Base-by-base conservation (phyloP, 2,797 vertebrate species). In the Falco columbarius region DNA sequence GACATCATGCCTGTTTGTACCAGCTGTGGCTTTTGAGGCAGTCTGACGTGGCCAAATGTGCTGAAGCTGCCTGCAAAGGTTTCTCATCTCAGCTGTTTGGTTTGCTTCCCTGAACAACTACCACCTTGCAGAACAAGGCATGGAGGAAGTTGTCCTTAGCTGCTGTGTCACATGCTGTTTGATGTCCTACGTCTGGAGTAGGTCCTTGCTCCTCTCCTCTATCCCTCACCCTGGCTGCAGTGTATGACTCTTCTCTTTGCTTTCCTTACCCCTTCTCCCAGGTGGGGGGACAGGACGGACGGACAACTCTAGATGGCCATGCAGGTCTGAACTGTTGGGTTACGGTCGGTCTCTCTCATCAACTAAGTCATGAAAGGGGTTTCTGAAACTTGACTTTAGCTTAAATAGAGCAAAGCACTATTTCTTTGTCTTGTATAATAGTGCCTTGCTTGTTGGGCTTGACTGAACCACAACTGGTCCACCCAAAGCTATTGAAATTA, bases 391-490 rank as follows among this genome's bases (percentile, higher is more conserved):
- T 34, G 30, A 16, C 66, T 70, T 51, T 23, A 58, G 26, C 81
- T 56, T 51, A 42, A 81, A n/a, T 63, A 87, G 56, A 65, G 66
- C 46, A 88, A 58, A 71, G 40, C 76, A 26, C 63, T 61, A 9
- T 91, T 91, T 74, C 56, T 71, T 87, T 62, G 46, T 86, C 72
- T 83, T 20, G 29, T 85, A 6, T 42, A 71, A 82, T 62, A 71
- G 68, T 38, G 52, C 44, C 61, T 12, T 58, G 65, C 91, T 95
- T 95, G 71, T 91, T 89, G 95, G 93, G 81, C 95, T 96, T 92
- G 96, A 88, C 91, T 95, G 77, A 23, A 30, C 85, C 1, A 7
- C 4, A 7, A 0, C 68, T 24, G 70, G 79, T 75, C 85, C 81
- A 91, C 85, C 75, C 72, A 74, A 81, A 89, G 72, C 81, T 42